Evolutionary conservation across 2,113 vertebrate species (phyloP), one percentile per base, ranked within the genome.

Genomic region (Carassius carassius): DNA sequence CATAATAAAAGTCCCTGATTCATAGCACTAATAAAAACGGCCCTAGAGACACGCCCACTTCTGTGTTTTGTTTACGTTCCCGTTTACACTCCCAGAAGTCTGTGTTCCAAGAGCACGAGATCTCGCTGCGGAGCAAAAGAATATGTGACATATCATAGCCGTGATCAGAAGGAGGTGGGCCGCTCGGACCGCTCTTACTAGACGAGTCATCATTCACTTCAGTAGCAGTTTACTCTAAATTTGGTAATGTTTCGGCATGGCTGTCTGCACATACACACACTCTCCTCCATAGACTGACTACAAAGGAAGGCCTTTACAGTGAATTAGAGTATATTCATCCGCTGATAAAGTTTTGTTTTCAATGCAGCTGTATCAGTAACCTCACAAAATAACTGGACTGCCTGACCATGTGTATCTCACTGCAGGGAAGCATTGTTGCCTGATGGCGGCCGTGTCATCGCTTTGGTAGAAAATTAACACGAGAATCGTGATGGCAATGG

Each of bases 371-470:
- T 32, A 87, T 77, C 77, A 54, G 49, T 32, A 65, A 89, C 88
- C 93, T 95, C 92, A 94, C 91, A 91, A 95, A 95, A 95, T 95
- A 95, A 95, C 95, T 95, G 93, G 95, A 95, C 95, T 95, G 95
- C 94, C 94, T 82, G 91, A 93, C 92, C 92, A 89, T 76, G 91
- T 76, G 91, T 90, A 76, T 87, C 91, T 93, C 92, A 91, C 91
- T 92, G 93, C 94, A 92, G 94, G 92, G 94, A 93, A 94, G 80
- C 87, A 85, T 72, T 85, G 92, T 89, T 80, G 90, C 92, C 90
- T 69, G 58, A 77, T 58, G 89, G 89, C 88, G 62, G 89, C 87
- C 92, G 88, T 90, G 91, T 92, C 92, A 90, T 91, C 91, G 86
- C 92, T 90, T 91, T 89, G 78, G 86, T 90, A 91, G 90, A 91